A percentile compares a stretch with the other conserved stretches of the same genome.
Evolutionary conservation across 2,113 vertebrate genomes (phyloP).

Genomic region (Aviceda subcristata): DNA sequence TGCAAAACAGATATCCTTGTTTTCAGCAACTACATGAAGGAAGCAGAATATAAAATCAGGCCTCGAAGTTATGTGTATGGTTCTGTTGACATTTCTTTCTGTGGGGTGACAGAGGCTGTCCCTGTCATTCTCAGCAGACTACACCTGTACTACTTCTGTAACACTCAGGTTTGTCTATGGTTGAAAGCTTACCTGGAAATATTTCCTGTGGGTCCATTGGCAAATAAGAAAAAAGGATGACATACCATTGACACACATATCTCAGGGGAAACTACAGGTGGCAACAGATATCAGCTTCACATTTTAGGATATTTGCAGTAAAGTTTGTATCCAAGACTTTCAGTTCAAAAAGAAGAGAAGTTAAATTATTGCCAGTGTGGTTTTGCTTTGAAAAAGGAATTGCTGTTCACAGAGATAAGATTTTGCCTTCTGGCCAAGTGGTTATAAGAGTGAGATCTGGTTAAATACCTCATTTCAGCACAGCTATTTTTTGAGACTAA

Average conservation of each 20-base stretch:
- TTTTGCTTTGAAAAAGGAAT: conserved; percentile 1
- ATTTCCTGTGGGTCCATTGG: conserved; percentile 2
- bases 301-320: not conserved
- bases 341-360: not conserved
- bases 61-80: conserved; percentile 23
- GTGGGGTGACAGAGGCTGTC: not conserved
- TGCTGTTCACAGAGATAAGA: conserved; percentile 18
- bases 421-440: conserved; percentile 12
- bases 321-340: not conserved
- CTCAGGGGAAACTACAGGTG: conserved; percentile 20
- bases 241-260: not conserved
- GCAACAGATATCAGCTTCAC: not conserved
- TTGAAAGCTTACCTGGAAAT: conserved; percentile 27
- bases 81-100: conserved; percentile 36
- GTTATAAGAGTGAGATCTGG: not conserved
- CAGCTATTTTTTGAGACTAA: not conserved
- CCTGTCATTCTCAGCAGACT: conserved; percentile 17
- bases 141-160: conserved; percentile 47
- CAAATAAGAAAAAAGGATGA: not conserved
- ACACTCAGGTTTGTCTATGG: not conserved
- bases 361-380: not conserved
- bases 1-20: conserved; percentile 47
- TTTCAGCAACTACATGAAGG: conserved; percentile 24
- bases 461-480: not conserved
- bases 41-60: conserved; percentile 34